phyloP scores from a whole-genome alignment of 2,888 invertebrate genomes.

The Syrphus vitripennis region DNA sequence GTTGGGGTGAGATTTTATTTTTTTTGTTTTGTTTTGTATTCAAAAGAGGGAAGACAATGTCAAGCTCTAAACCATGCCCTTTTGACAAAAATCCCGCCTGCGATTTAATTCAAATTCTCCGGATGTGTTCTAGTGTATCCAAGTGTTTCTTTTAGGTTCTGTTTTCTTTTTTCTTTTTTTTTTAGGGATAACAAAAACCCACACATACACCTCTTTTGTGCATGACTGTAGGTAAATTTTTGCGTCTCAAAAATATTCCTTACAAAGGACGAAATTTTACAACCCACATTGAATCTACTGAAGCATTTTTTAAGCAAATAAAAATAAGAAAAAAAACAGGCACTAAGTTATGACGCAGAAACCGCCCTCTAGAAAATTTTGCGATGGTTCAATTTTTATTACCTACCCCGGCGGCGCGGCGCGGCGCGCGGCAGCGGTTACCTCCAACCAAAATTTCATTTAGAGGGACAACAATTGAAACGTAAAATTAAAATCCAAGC shows the following conservation, averaged over 20 bases:
- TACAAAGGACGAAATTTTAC: slow-evolving; percentile 13
- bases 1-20: neutral
- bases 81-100: slow-evolving; percentile 28
- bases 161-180: neutral
- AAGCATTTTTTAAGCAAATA: slow-evolving; percentile 3
- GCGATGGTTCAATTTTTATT: neutral
- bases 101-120: slow-evolving; percentile 32
- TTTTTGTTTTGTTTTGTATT: neutral
- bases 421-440: too few species aligned
- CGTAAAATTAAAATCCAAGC: slow-evolving; percentile 43
- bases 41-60: neutral
- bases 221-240: neutral
- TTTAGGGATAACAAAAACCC: neutral
- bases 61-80: slow-evolving; percentile 1
- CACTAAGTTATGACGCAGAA: slow-evolving; percentile 41
- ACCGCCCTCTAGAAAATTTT: neutral
- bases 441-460: neutral
- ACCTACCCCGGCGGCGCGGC: too few species aligned
- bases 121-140: slow-evolving; percentile 46
- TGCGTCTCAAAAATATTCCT: neutral
- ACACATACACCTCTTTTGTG: slow-evolving; percentile 12
- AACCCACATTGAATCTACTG: slow-evolving; percentile 25
- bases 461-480: slow-evolving; percentile 21
- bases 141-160: slow-evolving; percentile 22
- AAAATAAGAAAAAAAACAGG: neutral